phyloP scores from a whole-genome alignment of 2,113 vertebrate genomes.

The Pachycephala philippinensis region DNA sequence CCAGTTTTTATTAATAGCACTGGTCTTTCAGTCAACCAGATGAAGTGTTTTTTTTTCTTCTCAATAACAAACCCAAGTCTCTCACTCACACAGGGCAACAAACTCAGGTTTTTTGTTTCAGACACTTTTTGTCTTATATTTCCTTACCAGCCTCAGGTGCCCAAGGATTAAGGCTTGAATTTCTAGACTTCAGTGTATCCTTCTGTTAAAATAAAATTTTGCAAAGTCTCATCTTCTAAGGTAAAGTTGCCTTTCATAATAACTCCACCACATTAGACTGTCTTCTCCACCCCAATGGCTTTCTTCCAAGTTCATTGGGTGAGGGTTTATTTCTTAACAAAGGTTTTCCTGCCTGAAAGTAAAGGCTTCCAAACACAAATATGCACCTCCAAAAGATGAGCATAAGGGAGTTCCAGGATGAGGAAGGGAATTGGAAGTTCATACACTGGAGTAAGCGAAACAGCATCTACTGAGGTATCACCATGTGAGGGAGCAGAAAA shows the following conservation, averaged over 20 bases:
- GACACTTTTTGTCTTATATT: background rate
- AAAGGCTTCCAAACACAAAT: background rate
- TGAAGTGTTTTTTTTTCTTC: background rate
- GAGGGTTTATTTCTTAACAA: background rate
- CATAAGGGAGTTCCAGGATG: background rate
- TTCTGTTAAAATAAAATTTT: background rate
- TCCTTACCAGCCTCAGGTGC: background rate
- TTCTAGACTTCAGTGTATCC: background rate
- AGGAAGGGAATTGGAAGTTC: background rate
- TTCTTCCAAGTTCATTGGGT: background rate
- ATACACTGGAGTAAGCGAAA: background rate
- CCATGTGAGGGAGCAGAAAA: background rate
- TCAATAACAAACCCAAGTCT: background rate
- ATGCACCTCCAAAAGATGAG: background rate
- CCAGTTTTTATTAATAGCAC: background rate
- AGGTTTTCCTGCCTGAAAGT: background rate
- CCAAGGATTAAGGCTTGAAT: background rate
- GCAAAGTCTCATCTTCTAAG: background rate
- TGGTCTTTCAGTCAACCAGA: background rate
- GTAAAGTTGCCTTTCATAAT: background rate
- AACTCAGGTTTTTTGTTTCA: background rate
- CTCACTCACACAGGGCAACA: background rate
- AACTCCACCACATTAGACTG: background rate
- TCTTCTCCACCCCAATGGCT: background rate
- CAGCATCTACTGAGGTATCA: background rate